Evolutionary conservation across 2,797 vertebrate species (phyloP), one percentile per base, ranked within the genome.

Genomic region (Triplophysa yarkandensis): DNA sequence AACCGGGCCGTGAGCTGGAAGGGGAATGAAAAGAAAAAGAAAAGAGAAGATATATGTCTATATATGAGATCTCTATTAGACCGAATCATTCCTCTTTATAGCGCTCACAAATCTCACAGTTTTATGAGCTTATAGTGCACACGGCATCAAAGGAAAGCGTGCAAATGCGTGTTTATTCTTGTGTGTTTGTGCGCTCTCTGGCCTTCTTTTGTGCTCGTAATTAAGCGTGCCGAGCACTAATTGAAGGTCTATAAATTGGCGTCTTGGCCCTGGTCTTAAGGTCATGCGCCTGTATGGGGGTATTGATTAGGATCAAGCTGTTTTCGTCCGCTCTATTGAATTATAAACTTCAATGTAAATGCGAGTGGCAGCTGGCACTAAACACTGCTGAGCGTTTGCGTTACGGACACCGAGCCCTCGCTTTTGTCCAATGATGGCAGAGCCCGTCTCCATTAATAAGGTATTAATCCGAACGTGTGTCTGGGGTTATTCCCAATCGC

Each of bases 241-340:
- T 88, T 86, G 86, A 87, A 82, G 85, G 83, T 83, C 84, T 83
- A 83, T 86, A 87, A 89, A 88, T 80, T 80, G 85, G 81, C 80
- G 64, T 44, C 84, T 85, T 78, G 86, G 81, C 84, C 72, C 72
- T 63, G 46, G 76, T 79, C 80, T 86, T 81, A 86, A 89, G 89
- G 88, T 88, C 77, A 85, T 69, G 83, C 86, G 88, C 87, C 87
- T 85, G 81, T 67, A 85, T 25, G 68, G 79, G 62, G 76, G 34
- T 71, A 69, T 68, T 60, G 83, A 79, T 36, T 79, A 82, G 19
- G 32, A 69, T 61, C 48, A 79, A 68, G 78, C 80, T 10, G 48
- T 74, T 82, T 78, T 74, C 34, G 55, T 54, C 0, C 71, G 55
- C 65, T 83, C 62, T 69, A 85, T 86, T 82, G 75, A 82, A 87